Conservation (phyloP, 1,140 invertebrate genomes). For the Diabrotica undecimpunctata region DNA sequence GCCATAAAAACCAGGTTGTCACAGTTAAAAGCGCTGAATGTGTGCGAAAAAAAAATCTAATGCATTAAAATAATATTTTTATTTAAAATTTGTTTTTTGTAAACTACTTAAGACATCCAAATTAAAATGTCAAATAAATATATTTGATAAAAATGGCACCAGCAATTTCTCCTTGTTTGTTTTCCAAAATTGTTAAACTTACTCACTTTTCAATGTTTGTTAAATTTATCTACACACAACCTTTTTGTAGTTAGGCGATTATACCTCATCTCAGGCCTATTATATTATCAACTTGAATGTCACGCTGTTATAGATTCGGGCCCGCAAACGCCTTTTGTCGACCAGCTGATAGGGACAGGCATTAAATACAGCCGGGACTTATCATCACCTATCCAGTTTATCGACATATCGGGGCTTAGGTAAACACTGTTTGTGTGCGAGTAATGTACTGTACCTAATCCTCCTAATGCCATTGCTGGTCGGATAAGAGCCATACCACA, state of each 20-base stretch:
- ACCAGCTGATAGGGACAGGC: conserved; percentile 20
- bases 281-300: too few relatives aligned
- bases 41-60: too few relatives aligned
- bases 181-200: not conserved
- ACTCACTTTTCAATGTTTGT: too few relatives aligned
- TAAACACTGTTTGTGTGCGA: conserved; percentile 38
- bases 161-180: not conserved
- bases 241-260: not conserved
- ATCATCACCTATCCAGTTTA: conserved; percentile 29
- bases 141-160: not conserved
- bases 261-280: not conserved
- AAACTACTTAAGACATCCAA: too few relatives aligned
- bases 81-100: too few relatives aligned
- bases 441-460: conserved; percentile 37
- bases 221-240: not conserved
- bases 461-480: conserved; percentile 27
- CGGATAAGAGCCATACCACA: conserved; percentile 27
- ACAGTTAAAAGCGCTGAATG: too few relatives aligned
- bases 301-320: too few relatives aligned
- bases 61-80: too few relatives aligned
- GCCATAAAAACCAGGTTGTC: too few relatives aligned
- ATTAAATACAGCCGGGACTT: conserved; percentile 26
- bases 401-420: conserved; percentile 36
- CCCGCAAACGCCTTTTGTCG: too few relatives aligned
- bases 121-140: not conserved